phyloP scores from a whole-genome alignment of 2,113 vertebrate species.

The Spilogale gracilis region DNA sequence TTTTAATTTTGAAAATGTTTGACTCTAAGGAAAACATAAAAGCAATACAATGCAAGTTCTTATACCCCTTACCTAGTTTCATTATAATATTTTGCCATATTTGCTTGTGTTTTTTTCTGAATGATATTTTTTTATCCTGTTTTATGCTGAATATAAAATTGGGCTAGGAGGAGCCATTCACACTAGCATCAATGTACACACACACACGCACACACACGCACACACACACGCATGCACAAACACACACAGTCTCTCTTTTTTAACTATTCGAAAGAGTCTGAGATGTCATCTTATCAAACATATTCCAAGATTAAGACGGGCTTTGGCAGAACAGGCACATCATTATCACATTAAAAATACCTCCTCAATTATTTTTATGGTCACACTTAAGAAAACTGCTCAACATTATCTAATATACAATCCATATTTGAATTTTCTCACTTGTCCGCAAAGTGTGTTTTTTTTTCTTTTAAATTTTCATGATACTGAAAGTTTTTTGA shows the following conservation, averaged over 20 bases:
- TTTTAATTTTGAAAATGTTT: neutral
- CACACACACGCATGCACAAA: neutral
- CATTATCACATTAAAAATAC: neutral
- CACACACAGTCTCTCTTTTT: neutral
- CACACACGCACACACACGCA: neutral
- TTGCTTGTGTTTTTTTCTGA: neutral
- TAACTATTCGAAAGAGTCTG: constrained; percentile 8
- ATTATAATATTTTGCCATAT: neutral
- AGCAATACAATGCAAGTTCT: neutral
- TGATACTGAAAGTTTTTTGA: neutral
- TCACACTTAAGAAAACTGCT: neutral
- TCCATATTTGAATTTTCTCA: neutral
- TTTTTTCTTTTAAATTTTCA: neutral
- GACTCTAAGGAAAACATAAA: neutral
- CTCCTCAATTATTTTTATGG: neutral
- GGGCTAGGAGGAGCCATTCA: neutral
- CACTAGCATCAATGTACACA: neutral
- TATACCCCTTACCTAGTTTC: neutral
- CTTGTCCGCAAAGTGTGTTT: neutral
- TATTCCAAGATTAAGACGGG: neutral
- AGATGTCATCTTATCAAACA: neutral
- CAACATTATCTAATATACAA: neutral
- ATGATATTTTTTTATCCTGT: neutral
- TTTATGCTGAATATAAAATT: constrained; percentile 11
- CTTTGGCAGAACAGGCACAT: neutral